Percentiles rank a stretch among this genome's conserved stretches.
Evolutionary conservation across 1,140 invertebrate genomes (phyloP).

Genomic region (Meteorus sp.): DNA sequence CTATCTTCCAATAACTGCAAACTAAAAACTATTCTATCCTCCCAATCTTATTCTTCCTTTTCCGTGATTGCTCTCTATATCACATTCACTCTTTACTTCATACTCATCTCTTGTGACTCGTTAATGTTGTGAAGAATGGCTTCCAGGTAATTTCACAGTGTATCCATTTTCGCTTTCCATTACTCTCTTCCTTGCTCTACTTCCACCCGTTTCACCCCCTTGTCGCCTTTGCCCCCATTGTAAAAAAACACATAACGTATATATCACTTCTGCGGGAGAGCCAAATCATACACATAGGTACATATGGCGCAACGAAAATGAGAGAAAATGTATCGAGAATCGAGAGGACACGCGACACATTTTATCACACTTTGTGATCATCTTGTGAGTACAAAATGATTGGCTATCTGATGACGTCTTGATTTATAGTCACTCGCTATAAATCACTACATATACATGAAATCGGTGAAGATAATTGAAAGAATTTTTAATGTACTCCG

Average conservation of each 20-base stretch:
- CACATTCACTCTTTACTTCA: neutral
- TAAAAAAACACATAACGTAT: neutral
- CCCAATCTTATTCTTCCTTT: constrained; percentile 4
- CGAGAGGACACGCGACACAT: constrained; percentile 34
- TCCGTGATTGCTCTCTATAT: neutral
- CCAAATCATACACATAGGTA: too few relatives aligned
- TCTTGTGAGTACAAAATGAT: neutral
- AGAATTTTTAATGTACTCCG: too few relatives aligned
- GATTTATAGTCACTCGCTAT: constrained; percentile 35
- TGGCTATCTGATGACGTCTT: constrained; percentile 12
- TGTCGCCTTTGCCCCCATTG: constrained; percentile 8
- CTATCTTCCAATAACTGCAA: constrained; percentile 25
- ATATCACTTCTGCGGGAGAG: neutral
- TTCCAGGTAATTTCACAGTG: constrained; percentile 30
- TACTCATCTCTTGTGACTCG: constrained; percentile 24
- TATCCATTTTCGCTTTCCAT: neutral
- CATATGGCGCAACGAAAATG: too few relatives aligned
- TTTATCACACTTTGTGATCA: constrained; percentile 36
- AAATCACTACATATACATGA: constrained; percentile 40
- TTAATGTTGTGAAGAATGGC: constrained; percentile 30
- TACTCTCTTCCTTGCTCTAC: constrained; percentile 19
- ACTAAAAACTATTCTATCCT: too few relatives aligned
- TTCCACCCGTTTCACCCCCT: constrained; percentile 24
- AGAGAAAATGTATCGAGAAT: too few relatives aligned
- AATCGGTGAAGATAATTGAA: constrained; percentile 30